These are phyloP conservation scores for Pyrgilauda ruficollis DNA, from an alignment of 2,113 vertebrate species.

Conservation along the genomic window DNA sequence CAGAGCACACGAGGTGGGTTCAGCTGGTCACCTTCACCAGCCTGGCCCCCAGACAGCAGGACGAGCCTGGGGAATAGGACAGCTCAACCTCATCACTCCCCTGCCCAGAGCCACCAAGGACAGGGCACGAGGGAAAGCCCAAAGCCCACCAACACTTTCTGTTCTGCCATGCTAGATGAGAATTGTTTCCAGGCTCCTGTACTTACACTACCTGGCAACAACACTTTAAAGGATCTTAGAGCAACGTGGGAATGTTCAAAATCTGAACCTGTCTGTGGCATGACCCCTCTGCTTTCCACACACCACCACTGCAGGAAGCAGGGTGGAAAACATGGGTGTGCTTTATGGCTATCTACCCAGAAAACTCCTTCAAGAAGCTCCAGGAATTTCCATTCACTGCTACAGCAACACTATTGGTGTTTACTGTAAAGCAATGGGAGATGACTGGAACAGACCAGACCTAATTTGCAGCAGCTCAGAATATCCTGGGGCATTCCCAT, in stretches of 20 bases:
- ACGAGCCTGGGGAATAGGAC: background rate
- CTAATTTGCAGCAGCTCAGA: background rate
- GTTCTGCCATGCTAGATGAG: background rate
- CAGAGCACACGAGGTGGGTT: background rate
- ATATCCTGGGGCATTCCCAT: background rate
- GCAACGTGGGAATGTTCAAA: background rate
- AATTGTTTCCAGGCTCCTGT: background rate
- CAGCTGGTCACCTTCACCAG: background rate
- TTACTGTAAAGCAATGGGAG: conserved; percentile 32
- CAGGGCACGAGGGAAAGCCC: background rate
- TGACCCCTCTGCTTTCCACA: background rate
- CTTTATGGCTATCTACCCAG: background rate
- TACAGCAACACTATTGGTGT: background rate
- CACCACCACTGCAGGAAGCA: background rate
- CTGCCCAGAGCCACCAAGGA: background rate
- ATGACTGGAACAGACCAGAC: background rate
- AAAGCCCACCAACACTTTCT: accelerated
- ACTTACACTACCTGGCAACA: background rate
- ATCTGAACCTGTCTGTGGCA: background rate
- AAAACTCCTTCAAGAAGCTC: background rate
- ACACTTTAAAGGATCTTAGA: background rate
- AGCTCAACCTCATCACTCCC: background rate
- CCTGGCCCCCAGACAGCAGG: background rate
- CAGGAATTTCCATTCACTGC: conserved; percentile 6
- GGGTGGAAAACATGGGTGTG: background rate